phyloP scores from a whole-genome alignment of 2,888 invertebrate species.

The Thyatira batis region DNA sequence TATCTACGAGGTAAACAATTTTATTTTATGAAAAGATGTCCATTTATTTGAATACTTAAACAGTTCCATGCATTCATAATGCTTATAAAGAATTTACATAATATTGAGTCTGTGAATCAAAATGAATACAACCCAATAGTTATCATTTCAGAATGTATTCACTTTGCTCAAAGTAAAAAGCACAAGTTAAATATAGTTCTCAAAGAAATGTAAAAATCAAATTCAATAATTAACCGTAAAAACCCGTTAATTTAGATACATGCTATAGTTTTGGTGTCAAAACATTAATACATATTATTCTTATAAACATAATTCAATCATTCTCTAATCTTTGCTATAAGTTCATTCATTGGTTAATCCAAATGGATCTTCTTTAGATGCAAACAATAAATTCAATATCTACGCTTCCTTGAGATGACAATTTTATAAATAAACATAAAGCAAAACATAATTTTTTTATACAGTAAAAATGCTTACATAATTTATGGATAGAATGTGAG shows the following conservation, averaged over 20 bases:
- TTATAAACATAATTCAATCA: neutral
- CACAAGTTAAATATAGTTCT: conserved; percentile 32
- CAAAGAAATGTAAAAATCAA: conserved; percentile 63
- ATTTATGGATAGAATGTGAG: conserved; percentile 40
- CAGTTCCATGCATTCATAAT: conserved; percentile 69
- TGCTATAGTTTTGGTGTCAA: conserved; percentile 19
- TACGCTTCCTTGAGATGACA: conserved; percentile 64
- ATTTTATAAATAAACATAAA: conserved; percentile 35
- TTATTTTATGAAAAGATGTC: conserved; percentile 51
- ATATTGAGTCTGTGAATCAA: conserved; percentile 50
- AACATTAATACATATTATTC: too few species aligned
- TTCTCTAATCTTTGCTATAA: conserved; percentile 15
- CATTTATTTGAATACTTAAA: conserved; percentile 46
- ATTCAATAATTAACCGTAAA: conserved; percentile 26
- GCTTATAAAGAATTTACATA: conserved; percentile 48
- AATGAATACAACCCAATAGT: conserved; percentile 56
- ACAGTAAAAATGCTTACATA: conserved; percentile 38
- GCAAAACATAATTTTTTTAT: conserved; percentile 47
- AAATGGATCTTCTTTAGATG: conserved; percentile 17
- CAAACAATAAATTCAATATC: conserved; percentile 42
- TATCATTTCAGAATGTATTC: conserved; percentile 45
- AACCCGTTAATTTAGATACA: conserved; percentile 2
- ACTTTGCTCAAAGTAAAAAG: conserved; percentile 45
- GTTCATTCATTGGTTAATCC: conserved; percentile 11
- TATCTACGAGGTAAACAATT: conserved; percentile 54